Evolutionary conservation across 2,113 vertebrate species (phyloP), one percentile per base, ranked within the genome.

Genomic region (Trogon surrucura): DNA sequence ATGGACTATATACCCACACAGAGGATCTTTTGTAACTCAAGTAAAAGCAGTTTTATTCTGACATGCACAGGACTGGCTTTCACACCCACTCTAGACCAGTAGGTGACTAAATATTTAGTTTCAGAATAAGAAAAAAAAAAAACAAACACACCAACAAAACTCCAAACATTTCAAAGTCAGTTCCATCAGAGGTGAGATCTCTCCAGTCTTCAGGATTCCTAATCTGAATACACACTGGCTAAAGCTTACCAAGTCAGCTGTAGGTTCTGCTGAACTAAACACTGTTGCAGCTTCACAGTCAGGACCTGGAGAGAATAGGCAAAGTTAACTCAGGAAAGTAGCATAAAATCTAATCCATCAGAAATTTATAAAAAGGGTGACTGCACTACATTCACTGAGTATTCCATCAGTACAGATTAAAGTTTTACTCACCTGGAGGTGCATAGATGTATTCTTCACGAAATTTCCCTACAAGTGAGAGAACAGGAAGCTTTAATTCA

Each of bases 371-470:
- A 30, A 56, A 53, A 67, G 29, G 20, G 44, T 9, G 9, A 48
- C 6, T 19, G 3, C 13, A 47, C 34, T 34, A 57, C 48, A 77
- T 10, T 73, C 41, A 92, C 9, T 16, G 22, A 65, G 23, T 20
- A 5, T 73, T 80, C 17, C 22, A 45, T 19, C 36, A 84, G 14
- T 32, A 79, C 50, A 95, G 45, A 32, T 36, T 53, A 8, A 66
- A 50, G 64, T 74, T 61, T 67, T 75, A 98, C 98, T 97, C 87
- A 99, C 99, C 99, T 97, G 98, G 91, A 87, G 97, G 29, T 61
- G 94, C 85, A 92, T 98, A 99, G 53, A 99, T 92, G 96, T 98
- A 99, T 18, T 99, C 99, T 87, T 98, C 99, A 11, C 97, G 91
- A 93, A 98, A 99, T 73, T 98, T 98, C 2, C 98, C 99, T 99